These are phyloP conservation scores for Halcyon malimbica DNA, from an alignment of 2,113 vertebrate genomes.

Conservation along the genomic window DNA sequence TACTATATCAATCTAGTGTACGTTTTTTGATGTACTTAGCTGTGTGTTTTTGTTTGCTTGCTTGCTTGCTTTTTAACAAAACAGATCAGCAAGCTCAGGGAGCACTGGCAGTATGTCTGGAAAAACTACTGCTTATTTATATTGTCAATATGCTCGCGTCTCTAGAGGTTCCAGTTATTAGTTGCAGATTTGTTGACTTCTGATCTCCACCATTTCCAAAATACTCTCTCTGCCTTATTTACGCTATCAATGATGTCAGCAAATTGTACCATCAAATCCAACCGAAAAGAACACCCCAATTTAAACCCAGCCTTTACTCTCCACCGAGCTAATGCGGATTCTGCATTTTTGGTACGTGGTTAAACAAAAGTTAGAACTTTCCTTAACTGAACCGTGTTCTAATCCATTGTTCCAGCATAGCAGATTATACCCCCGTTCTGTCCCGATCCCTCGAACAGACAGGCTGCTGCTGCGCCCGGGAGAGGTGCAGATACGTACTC, in stretches of 20 bases:
- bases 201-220: background rate
- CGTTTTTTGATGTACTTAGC: background rate
- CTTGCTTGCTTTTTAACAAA: background rate
- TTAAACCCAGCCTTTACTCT: background rate
- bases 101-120: background rate
- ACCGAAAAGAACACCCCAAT: background rate
- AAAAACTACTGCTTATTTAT: background rate
- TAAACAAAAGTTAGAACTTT: background rate
- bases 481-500: conserved; percentile 73
- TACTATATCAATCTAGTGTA: too few relatives aligned
- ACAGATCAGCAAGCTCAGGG: background rate
- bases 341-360: background rate
- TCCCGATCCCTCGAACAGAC: fast-evolving
- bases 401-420: too few relatives aligned
- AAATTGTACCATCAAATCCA: background rate
- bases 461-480: too few relatives aligned
- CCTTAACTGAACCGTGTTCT: fast-evolving
- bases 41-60: background rate
- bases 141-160: background rate
- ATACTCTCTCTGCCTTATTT: background rate
- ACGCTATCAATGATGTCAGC: background rate
- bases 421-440: fast-evolving
- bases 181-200: background rate
- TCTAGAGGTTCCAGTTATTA: background rate
- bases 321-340: background rate